These are phyloP conservation scores for Tapirus terrestris DNA, from an alignment of 2,113 vertebrate genomes.

Conservation along the genomic window DNA sequence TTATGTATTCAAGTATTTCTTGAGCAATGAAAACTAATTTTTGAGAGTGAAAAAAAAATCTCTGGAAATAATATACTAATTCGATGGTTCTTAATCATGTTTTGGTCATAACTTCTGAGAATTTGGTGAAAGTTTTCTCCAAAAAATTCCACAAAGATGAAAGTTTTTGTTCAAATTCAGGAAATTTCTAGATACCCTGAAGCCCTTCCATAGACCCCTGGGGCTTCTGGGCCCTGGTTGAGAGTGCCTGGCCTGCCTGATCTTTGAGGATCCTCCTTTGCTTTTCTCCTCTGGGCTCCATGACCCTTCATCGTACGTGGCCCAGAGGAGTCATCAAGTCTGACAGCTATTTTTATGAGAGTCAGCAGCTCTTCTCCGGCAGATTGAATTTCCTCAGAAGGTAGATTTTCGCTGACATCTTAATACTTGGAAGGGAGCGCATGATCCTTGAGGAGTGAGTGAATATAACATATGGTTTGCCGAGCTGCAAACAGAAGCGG, in stretches of 20 bases:
- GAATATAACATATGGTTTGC: slow-evolving; percentile 70
- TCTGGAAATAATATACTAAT: not conserved
- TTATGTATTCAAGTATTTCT: not conserved
- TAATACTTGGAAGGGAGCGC: slow-evolving; percentile 78
- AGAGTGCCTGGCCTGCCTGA: not conserved
- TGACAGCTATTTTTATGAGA: slow-evolving; percentile 83
- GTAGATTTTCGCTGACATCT: slow-evolving; percentile 86
- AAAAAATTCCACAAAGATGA: not conserved
- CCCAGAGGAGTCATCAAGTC: slow-evolving; percentile 66
- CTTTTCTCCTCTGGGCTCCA: slow-evolving; percentile 1
- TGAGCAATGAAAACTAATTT: not conserved
- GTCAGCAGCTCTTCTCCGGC: slow-evolving; percentile 73
- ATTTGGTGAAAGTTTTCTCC: not conserved
- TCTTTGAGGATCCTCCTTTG: not conserved
- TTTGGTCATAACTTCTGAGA: not conserved
- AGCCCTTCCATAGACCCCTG: not conserved
- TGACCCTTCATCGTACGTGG: not conserved
- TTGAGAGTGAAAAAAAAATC: not conserved
- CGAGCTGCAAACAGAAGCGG: slow-evolving; percentile 76
- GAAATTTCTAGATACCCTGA: not conserved
- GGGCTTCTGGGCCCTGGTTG: not conserved
- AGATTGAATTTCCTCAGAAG: slow-evolving; percentile 81
- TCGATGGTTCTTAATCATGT: not conserved
- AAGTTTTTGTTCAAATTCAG: not conserved
- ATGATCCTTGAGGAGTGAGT: slow-evolving; percentile 76